phyloP scores from a whole-genome alignment of 2,888 invertebrate genomes.

The Hemistola chrysoprasaria region DNA sequence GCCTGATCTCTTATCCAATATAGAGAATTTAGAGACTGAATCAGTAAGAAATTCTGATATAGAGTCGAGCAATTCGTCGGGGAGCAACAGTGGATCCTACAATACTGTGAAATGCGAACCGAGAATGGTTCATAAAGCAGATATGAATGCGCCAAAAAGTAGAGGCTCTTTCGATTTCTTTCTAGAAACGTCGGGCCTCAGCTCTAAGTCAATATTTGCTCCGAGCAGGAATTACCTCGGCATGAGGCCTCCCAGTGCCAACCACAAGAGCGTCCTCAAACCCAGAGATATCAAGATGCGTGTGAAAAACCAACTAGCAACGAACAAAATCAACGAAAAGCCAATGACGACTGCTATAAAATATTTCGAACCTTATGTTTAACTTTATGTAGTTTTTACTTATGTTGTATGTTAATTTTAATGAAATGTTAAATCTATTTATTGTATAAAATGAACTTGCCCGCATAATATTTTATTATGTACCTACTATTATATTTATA shows the following conservation, averaged over 20 bases:
- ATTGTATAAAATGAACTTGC: slow-evolving; percentile 77
- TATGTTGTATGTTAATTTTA: slow-evolving; percentile 41
- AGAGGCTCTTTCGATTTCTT: slow-evolving; percentile 87
- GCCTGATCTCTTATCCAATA: slow-evolving; percentile 79
- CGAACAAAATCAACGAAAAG: slow-evolving; percentile 81
- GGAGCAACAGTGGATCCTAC: slow-evolving; percentile 75
- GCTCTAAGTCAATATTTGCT: slow-evolving; percentile 89
- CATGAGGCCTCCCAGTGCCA: slow-evolving; percentile 84
- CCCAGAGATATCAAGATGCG: slow-evolving; percentile 90
- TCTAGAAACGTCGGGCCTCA: slow-evolving; percentile 89
- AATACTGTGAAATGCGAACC: slow-evolving; percentile 75
- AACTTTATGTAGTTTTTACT: slow-evolving; percentile 41
- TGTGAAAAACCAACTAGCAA: slow-evolving; percentile 84
- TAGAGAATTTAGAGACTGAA: slow-evolving; percentile 81
- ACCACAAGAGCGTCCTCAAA: slow-evolving; percentile 89
- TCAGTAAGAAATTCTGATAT: slow-evolving; percentile 86
- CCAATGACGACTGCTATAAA: slow-evolving; percentile 81
- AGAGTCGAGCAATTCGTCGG: slow-evolving; percentile 82
- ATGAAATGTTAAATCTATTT: slow-evolving; percentile 65
- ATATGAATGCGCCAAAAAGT: slow-evolving; percentile 59
- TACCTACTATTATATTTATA: slow-evolving; percentile 63
- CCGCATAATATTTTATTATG: slow-evolving; percentile 68
- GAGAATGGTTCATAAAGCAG: slow-evolving; percentile 57
- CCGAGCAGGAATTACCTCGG: slow-evolving; percentile 61
- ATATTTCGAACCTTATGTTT: slow-evolving; percentile 80